phyloP scores from a whole-genome alignment of 1,140 invertebrate genomes.

The Pogonus chalceus region DNA sequence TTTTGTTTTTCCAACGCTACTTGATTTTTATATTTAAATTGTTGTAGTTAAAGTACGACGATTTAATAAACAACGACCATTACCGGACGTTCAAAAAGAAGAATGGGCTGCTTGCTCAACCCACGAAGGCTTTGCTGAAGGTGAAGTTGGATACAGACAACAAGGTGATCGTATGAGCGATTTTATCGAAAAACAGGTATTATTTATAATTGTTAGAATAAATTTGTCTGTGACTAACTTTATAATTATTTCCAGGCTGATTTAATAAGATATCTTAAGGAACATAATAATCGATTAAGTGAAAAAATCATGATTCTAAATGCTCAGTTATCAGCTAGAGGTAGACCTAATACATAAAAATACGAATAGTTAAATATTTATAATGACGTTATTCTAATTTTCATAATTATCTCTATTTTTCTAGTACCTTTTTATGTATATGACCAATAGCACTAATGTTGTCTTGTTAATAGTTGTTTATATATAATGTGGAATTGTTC shows the following conservation, averaged over 20 bases:
- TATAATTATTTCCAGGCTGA: slow-evolving; percentile 32
- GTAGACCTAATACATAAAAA: no score
- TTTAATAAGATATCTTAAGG: slow-evolving; percentile 39
- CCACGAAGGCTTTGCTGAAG: slow-evolving; percentile 38
- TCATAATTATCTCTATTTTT: no score
- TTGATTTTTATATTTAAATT: slow-evolving; percentile 16
- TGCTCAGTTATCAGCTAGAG: slow-evolving; percentile 28
- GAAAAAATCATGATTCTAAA: slow-evolving; percentile 38
- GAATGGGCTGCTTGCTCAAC: slow-evolving; percentile 44
- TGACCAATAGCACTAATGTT: neutral
- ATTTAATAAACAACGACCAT: slow-evolving; percentile 45
- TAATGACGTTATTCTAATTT: no score
- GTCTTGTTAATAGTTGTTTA: neutral
- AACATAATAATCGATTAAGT: slow-evolving; percentile 38
- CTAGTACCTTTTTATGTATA: neutral
- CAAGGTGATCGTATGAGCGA: slow-evolving; percentile 45
- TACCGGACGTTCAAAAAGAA: slow-evolving; percentile 45
- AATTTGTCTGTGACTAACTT: neutral
- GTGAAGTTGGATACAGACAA: slow-evolving; percentile 46
- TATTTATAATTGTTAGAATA: slow-evolving; percentile 5
- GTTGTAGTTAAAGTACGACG: slow-evolving; percentile 42
- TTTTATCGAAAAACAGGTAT: slow-evolving; percentile 53
- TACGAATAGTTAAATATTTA: neutral
- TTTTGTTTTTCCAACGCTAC: neutral
- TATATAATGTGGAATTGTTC: neutral